A percentile compares a stretch with the other conserved stretches of the same genome.
These are phyloP conservation scores for Amitus sp. DNA, from an alignment of 2,888 invertebrate genomes.

Conservation along the genomic window DNA sequence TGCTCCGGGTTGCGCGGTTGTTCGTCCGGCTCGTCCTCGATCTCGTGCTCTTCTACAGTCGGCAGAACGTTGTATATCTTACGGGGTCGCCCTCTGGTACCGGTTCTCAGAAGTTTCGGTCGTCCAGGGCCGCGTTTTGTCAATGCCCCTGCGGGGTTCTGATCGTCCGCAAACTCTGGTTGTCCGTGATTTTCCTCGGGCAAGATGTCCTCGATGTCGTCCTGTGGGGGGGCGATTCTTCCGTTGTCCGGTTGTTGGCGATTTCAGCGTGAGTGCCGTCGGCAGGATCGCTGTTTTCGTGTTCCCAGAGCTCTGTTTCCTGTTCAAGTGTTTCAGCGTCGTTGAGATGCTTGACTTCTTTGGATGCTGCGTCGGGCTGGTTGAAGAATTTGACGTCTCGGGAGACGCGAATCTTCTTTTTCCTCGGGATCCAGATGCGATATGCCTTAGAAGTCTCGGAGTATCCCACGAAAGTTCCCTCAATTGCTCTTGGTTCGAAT, in stretches of 20 bases:
- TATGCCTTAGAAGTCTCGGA: slow-evolving; percentile 1
- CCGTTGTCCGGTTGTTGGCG: not conserved
- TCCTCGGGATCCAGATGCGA: slow-evolving; percentile 5
- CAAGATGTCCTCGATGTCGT: too few species aligned
- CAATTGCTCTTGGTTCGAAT: slow-evolving; percentile 4
- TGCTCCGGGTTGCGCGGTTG: too few species aligned
- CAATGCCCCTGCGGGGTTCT: not conserved
- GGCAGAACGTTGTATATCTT: too few species aligned
- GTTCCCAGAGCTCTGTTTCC: not conserved
- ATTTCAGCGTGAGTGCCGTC: too few species aligned
- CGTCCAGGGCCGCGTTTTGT: slow-evolving; percentile 21
- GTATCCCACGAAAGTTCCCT: slow-evolving; percentile 13
- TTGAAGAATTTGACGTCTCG: slow-evolving; percentile 10
- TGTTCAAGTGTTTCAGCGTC: not conserved
- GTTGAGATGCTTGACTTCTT: not conserved
- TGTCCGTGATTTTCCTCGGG: not conserved
- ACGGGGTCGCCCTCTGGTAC: slow-evolving; percentile 25
- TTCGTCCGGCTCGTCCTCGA: too few species aligned
- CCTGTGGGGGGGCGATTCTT: not conserved
- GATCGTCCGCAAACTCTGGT: too few species aligned
- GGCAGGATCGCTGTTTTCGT: not conserved
- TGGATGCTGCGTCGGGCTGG: not conserved
- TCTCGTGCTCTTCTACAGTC: too few species aligned
- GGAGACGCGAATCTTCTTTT: slow-evolving; percentile 4
- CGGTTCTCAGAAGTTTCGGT: slow-evolving; percentile 19